phyloP scores from a whole-genome alignment of 2,888 invertebrate genomes.

The Prosapia bicincta region DNA sequence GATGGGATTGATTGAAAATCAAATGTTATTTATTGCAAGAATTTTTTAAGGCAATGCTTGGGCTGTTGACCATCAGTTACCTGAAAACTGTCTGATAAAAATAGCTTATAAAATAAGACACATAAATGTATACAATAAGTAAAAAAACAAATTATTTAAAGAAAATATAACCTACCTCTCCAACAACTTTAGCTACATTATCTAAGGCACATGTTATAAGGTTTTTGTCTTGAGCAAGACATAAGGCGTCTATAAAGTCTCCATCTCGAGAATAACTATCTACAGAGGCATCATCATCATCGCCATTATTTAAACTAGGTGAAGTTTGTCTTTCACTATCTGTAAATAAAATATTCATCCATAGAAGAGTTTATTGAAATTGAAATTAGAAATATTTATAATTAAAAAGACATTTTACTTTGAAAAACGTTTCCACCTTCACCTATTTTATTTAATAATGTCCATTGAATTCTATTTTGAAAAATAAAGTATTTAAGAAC shows the following conservation, averaged over 20 bases:
- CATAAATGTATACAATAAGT: no score
- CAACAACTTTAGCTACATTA: slow-evolving; percentile 59
- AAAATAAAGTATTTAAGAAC: no score
- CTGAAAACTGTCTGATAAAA: no score
- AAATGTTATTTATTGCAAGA: no score
- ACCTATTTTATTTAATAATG: not conserved
- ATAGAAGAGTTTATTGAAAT: no score
- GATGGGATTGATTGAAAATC: no score
- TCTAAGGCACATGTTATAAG: slow-evolving; percentile 71
- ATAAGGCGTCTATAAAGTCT: slow-evolving; percentile 58
- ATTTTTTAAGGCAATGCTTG: no score
- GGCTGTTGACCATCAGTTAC: no score
- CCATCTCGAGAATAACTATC: slow-evolving; percentile 52
- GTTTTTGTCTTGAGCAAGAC: slow-evolving; percentile 59
- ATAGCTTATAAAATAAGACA: no score
- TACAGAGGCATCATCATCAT: slow-evolving; percentile 55
- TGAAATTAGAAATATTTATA: no score
- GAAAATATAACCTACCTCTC: slow-evolving; percentile 47
- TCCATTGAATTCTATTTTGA: not conserved
- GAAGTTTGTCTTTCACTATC: slow-evolving; percentile 28
- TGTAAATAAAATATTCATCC: not conserved
- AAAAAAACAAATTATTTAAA: no score
- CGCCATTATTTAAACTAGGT: slow-evolving; percentile 26
- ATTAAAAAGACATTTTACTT: no score
- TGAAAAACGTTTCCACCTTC: not conserved